Percentiles rank a stretch among this genome's conserved stretches.
phyloP scores from a whole-genome alignment of 2,113 vertebrate genomes.

The Myrmophylax atrothorax region DNA sequence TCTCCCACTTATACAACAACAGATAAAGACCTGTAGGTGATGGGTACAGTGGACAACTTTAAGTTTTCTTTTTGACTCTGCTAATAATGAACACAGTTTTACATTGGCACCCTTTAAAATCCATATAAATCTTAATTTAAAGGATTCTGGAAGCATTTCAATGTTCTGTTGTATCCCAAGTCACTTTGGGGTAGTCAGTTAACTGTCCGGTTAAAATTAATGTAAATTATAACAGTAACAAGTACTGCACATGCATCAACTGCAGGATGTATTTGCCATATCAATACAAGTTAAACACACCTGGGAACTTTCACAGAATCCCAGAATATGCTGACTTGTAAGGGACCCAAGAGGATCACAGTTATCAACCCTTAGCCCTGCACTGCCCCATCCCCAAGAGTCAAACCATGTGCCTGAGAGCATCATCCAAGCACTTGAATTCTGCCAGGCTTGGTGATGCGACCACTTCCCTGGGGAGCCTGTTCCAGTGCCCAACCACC shows the following conservation, averaged over 20 bases:
- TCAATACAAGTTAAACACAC: background rate
- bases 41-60: background rate
- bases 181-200: background rate
- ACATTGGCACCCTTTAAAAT: background rate
- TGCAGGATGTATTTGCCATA: background rate
- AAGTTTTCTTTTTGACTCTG: background rate
- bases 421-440: background rate
- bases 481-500: background rate
- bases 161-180: background rate
- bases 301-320: background rate
- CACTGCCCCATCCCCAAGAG: background rate
- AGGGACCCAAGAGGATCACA: background rate
- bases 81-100: background rate
- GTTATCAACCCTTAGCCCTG: background rate
- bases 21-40: background rate
- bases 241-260: background rate
- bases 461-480: background rate
- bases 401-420: background rate
- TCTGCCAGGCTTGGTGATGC: background rate
- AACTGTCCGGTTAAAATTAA: background rate
- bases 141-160: background rate
- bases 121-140: background rate
- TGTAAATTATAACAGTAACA: background rate
- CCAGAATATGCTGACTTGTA: background rate
- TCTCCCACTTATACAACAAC: background rate